Base-by-base conservation (phyloP, 2,113 vertebrate genomes). In the Triplophysa siluroides region DNA sequence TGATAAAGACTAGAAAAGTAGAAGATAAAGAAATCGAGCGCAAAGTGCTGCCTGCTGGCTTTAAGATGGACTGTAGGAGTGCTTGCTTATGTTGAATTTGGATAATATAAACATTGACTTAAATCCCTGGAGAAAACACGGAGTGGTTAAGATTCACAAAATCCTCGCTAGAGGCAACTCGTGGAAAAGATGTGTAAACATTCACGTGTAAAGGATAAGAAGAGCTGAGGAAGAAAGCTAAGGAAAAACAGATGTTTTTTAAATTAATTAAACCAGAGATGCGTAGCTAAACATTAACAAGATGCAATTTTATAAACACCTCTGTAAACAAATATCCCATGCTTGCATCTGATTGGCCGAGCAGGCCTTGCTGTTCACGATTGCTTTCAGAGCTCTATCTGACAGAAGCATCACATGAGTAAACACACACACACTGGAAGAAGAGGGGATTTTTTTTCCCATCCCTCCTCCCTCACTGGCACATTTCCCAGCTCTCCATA, bases 401-500 rank as follows among this genome's bases (percentile, higher is more conserved):
- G 64, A 70, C 64, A 70, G 70, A 45, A 29, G 77, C 64, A 70
- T 77, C 76, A 67, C 79, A 80, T 21, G 61, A 61, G 66, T 52
- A 79, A 66, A 80, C 61, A 80, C 41, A 56, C 72, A 82, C 66
- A 83, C 78, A 86, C 63, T 83, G 81, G 83, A 87, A 84, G 79
- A 72, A 86, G 23, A 82, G 74, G 85, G 86, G 78, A 78, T 83
- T 89, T 88, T 85, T n/a, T 86, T 79, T 11, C 79, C 43, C 23
- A 12, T 84, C 24, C 85, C 80, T 81, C 73, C 70, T 67, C 81
- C 80, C 63, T 78, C 43, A 33, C 81, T 90, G 89, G 84, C 85
- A 83, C 54, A 71, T 43, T 82, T 89, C 81, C 87, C 83, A 67
- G 81, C 61, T 85, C 78, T 87, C 75, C 82, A 79, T 85, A 85